These are phyloP conservation scores for Eclectus roratus DNA, from an alignment of 2,113 vertebrate genomes.

Conservation along the genomic window DNA sequence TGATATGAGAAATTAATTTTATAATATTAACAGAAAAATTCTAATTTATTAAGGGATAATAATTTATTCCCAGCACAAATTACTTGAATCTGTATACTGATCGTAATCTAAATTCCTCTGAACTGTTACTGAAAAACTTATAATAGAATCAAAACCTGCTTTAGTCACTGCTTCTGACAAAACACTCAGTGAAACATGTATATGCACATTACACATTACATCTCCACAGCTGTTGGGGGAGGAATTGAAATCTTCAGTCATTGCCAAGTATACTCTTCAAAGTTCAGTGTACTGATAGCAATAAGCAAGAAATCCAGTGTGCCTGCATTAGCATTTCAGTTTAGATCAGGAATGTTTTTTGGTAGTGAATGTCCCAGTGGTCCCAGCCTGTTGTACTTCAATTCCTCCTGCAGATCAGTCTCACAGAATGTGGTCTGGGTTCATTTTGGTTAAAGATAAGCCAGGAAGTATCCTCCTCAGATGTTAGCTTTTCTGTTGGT, in stretches of 20 bases:
- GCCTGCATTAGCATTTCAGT: background rate
- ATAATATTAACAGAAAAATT: background rate
- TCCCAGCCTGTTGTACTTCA: background rate
- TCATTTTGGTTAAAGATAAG: background rate
- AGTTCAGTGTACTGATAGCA: background rate
- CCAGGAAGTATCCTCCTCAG: background rate
- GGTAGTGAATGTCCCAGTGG: background rate
- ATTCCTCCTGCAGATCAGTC: background rate
- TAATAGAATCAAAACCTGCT: background rate
- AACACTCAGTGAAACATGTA: background rate
- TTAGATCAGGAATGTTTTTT: background rate
- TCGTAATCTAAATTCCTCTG: background rate
- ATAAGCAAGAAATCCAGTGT: background rate
- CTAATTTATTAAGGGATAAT: background rate
- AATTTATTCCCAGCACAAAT: background rate
- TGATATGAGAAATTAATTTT: background rate
- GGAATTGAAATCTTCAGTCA: background rate
- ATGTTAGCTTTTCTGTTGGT: background rate
- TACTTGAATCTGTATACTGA: background rate
- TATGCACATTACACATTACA: background rate
- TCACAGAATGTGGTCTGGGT: background rate
- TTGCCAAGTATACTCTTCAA: background rate
- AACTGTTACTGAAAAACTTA: slow-evolving; percentile 8
- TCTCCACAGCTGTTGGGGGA: background rate
- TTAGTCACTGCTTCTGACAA: background rate